Percentiles rank a stretch among this genome's conserved stretches.
Evolutionary conservation across 2,888 invertebrate genomes (phyloP).

Genomic region (Dichetophora obliterata): DNA sequence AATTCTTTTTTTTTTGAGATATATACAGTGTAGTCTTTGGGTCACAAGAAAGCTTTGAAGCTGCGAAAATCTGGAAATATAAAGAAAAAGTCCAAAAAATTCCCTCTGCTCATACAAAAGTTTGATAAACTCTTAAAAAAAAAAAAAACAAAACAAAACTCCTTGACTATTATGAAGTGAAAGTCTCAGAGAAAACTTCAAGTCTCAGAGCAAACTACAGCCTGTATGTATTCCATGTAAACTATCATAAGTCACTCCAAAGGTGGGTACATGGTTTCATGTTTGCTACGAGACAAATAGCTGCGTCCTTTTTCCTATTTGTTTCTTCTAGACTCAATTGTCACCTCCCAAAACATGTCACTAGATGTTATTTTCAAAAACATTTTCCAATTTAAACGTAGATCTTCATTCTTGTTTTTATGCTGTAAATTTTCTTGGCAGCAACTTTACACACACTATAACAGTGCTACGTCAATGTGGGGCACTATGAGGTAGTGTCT

Average conservation of each 20-base stretch:
- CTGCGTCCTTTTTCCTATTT: not conserved
- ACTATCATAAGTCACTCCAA: not conserved
- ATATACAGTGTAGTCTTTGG: no score
- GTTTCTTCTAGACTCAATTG: constrained; percentile 4
- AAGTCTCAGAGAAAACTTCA: no score
- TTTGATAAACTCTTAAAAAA: no score
- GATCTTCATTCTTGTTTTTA: not conserved
- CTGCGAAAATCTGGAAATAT: no score
- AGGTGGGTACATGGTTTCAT: not conserved
- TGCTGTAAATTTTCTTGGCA: not conserved
- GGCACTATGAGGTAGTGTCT: no score
- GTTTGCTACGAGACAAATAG: not conserved
- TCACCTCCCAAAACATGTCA: constrained; percentile 39
- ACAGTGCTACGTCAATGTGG: not conserved
- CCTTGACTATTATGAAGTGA: no score
- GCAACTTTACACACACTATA: not conserved
- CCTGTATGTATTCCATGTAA: not conserved
- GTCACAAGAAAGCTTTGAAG: no score
- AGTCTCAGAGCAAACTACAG: no score
- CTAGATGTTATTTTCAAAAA: constrained; percentile 29
- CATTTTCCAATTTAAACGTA: constrained; percentile 41
- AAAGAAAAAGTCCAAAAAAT: no score
- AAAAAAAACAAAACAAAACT: no score
- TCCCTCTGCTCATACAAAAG: no score
- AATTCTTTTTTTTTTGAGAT: no score